Conservation (phyloP, 2,888 invertebrate genomes). For the Amaurobius ferox region DNA sequence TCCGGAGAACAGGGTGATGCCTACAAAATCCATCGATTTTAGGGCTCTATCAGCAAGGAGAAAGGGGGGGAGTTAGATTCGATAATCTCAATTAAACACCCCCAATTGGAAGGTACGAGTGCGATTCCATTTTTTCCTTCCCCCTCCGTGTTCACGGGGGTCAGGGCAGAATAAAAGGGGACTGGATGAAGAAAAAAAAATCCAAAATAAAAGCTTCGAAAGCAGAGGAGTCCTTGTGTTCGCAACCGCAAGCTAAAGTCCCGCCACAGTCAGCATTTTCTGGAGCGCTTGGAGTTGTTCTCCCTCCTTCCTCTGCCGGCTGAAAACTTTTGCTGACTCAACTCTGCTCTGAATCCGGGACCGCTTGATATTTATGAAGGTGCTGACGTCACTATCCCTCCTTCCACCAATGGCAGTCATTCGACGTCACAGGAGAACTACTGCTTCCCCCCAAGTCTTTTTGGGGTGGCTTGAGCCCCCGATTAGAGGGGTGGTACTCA, state of each 20-base stretch:
- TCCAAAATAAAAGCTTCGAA: conserved; percentile 59
- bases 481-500: conserved; percentile 36
- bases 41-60: not conserved
- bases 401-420: conserved; percentile 36
- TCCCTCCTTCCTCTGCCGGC: conserved; percentile 25
- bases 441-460: conserved; percentile 18
- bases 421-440: conserved; percentile 32
- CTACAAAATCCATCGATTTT: not conserved
- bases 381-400: conserved; percentile 63
- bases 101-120: conserved; percentile 6
- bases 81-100: conserved; percentile 65
- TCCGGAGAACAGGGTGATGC: not conserved
- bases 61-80: not conserved
- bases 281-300: not conserved
- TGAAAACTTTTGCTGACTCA: conserved; percentile 71
- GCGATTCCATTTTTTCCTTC: conserved; percentile 21
- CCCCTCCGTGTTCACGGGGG: conserved; percentile 42
- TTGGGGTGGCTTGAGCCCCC: conserved; percentile 20
- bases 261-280: conserved; percentile 58
- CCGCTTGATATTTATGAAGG: conserved; percentile 72
- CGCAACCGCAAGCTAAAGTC: conserved; percentile 46
- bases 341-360: conserved; percentile 58
- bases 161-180: conserved; percentile 29
- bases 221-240: conserved; percentile 35
- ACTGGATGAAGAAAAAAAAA: conserved; percentile 26